A percentile compares a stretch with the other conserved stretches of the same genome.
phyloP scores from a whole-genome alignment of 2,797 vertebrate species.

The Sebastes iracundus region DNA sequence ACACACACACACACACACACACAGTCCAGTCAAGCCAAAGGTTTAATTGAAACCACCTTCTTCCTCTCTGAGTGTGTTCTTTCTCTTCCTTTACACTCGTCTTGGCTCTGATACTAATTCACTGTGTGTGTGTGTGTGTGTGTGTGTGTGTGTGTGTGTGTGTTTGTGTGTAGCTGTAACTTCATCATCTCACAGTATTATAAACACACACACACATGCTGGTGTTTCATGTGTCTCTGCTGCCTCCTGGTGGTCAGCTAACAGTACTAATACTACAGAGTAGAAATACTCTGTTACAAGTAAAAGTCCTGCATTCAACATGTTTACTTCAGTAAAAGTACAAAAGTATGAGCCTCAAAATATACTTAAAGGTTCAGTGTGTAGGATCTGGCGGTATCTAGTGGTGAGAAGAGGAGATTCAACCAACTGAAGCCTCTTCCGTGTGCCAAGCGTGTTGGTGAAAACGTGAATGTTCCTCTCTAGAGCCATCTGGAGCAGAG shows the following conservation, averaged over 20 bases:
- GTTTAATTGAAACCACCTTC: constrained; percentile 45
- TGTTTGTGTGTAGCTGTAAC: background rate
- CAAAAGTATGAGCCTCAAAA: background rate
- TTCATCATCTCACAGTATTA: background rate
- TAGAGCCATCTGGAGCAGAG: too few species aligned
- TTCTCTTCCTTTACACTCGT: background rate
- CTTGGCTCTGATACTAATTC: background rate
- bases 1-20: constrained; percentile 5
- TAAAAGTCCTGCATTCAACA: too few species aligned
- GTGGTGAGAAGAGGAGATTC: too few species aligned
- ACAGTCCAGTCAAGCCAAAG: constrained; percentile 5
- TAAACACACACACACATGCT: background rate
- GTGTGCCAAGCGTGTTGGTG: too few species aligned
- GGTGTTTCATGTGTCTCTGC: constrained; percentile 16
- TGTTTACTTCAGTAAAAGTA: background rate
- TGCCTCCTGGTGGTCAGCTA: constrained; percentile 41
- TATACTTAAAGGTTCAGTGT: too few species aligned
- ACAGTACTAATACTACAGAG: too few species aligned
- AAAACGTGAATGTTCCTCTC: too few species aligned
- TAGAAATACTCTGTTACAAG: too few species aligned
- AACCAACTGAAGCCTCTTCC: too few species aligned
- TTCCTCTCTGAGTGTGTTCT: background rate
- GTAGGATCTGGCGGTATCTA: too few species aligned
- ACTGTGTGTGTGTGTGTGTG: background rate
- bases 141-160: background rate